Conservation (phyloP, 2,113 vertebrate genomes). For the Prunella himalayana region DNA sequence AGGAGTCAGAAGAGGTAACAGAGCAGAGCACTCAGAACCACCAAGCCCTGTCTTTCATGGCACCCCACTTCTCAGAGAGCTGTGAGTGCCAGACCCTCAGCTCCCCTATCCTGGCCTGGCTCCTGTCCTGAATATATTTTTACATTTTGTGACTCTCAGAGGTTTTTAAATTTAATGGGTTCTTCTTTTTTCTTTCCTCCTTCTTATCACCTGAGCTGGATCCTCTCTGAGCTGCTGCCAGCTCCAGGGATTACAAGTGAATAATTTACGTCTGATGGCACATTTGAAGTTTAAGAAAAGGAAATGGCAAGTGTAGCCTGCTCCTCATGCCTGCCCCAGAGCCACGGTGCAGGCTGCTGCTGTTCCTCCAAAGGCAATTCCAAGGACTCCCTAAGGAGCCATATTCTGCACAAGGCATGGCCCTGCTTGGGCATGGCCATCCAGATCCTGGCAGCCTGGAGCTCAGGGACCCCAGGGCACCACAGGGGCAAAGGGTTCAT, state of each 20-base stretch:
- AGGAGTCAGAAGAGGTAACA: not conserved
- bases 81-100: not conserved
- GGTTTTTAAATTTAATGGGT: slow-evolving; percentile 72
- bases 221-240: slow-evolving; percentile 52
- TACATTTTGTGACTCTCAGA: slow-evolving; percentile 56
- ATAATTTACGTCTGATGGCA: slow-evolving; percentile 65
- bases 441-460: not conserved
- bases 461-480: not conserved
- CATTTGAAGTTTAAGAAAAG: slow-evolving; percentile 64
- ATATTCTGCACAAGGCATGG: not conserved
- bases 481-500: accelerated
- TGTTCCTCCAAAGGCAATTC: not conserved
- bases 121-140: slow-evolving; percentile 53
- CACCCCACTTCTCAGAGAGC: not conserved
- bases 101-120: not conserved
- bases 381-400: not conserved
- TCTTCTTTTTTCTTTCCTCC: slow-evolving; percentile 40
- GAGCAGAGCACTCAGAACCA: not conserved
- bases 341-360: not conserved
- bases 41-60: not conserved
- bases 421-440: not conserved
- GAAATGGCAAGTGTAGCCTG: not conserved
- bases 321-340: not conserved
- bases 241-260: slow-evolving; percentile 64
- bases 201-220: slow-evolving; percentile 69